phyloP scores from a whole-genome alignment of 2,797 vertebrate genomes.

The Arrhamphus sclerolepis region DNA sequence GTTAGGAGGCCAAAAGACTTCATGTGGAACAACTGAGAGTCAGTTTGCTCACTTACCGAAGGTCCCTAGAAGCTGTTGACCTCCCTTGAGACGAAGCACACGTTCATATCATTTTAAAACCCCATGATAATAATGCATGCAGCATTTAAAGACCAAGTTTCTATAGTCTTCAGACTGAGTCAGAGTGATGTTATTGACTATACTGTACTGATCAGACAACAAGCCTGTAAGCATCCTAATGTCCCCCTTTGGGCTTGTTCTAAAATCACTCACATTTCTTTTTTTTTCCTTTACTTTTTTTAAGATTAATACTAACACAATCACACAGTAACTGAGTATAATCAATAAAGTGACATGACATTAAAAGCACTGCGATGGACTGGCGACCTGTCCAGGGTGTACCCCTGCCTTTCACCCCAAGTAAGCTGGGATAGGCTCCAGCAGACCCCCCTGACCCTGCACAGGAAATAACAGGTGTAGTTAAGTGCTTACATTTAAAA shows the following conservation, averaged over 20 bases:
- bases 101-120: not conserved
- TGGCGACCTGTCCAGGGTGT: too few relatives aligned
- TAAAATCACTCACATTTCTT: too few relatives aligned
- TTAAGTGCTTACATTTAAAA: too few relatives aligned
- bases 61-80: conserved; percentile 6
- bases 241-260: not conserved
- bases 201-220: conserved; percentile 10
- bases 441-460: too few relatives aligned
- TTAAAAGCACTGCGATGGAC: too few relatives aligned
- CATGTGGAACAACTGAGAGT: conserved; percentile 12
- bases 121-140: not conserved
- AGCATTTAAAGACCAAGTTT: conserved; percentile 1
- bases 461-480: too few relatives aligned
- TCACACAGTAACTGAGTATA: too few relatives aligned
- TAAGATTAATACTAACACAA: too few relatives aligned
- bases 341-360: too few relatives aligned
- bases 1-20: conserved; percentile 25
- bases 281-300: too few relatives aligned
- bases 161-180: conserved; percentile 6
- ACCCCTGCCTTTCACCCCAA: too few relatives aligned
- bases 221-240: not conserved
- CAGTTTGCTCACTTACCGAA: conserved; percentile 17
- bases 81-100: not conserved
- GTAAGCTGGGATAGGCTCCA: too few relatives aligned
- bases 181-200: conserved; percentile 11